These are phyloP conservation scores for Cepphus grylle DNA, from an alignment of 2,113 vertebrate species.

Conservation along the genomic window DNA sequence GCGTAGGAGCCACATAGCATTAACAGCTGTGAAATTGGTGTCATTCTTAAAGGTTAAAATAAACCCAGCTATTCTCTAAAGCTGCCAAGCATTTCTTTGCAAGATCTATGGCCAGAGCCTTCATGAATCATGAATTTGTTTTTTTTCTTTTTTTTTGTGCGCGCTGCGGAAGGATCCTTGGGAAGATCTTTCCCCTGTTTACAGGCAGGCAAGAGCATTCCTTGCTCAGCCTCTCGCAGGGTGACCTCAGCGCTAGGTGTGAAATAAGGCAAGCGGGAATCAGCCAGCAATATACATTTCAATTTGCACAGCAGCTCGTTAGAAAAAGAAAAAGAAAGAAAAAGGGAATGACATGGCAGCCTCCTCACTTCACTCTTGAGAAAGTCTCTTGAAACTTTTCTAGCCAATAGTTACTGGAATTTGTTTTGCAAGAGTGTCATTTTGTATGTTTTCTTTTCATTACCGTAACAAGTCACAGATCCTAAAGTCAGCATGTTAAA, in stretches of 20 bases:
- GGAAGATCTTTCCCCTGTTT: background rate
- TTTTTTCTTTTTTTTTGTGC: too few species aligned
- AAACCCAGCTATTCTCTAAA: constrained; percentile 32
- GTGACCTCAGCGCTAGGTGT: background rate
- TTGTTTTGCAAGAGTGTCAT: background rate
- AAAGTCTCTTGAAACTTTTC: background rate
- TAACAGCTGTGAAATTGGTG: constrained; percentile 67
- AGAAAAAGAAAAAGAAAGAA: background rate
- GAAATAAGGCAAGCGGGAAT: background rate
- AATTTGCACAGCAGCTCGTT: background rate
- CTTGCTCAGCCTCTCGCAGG: background rate
- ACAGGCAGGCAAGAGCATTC: background rate
- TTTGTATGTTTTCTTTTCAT: background rate
- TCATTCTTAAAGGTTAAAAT: constrained; percentile 67
- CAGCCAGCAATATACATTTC: background rate
- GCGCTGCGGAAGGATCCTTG: background rate
- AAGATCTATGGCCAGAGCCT: constrained; percentile 15
- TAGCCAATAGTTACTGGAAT: background rate
- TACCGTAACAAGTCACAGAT: background rate
- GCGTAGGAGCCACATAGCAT: constrained; percentile 46
- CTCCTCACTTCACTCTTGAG: background rate
- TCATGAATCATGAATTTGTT: constrained; percentile 15
- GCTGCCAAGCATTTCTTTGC: constrained; percentile 56
- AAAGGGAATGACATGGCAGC: background rate
- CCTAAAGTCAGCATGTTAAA: background rate